Evolutionary conservation across 2,797 vertebrate species (phyloP).

Genomic region (Chaetophractus vellerosus): DNA sequence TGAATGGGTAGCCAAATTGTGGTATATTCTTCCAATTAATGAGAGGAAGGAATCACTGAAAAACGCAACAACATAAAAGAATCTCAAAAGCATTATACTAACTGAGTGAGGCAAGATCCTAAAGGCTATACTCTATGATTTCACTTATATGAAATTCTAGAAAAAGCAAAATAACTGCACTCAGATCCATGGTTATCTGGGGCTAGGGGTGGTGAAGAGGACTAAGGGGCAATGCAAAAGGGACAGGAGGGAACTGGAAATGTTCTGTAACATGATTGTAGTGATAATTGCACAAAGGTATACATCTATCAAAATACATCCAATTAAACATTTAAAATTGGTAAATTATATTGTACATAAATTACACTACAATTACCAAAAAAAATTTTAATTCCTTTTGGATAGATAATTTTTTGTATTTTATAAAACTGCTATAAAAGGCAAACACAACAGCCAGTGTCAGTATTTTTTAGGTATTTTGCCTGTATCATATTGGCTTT

Average conservation of each 20-base stretch:
- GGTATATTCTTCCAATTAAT: background rate
- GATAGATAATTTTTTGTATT: background rate
- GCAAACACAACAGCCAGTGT: background rate
- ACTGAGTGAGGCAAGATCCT: background rate
- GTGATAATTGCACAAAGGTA: background rate
- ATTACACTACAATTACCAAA: slow-evolving; percentile 4
- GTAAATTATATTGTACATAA: background rate
- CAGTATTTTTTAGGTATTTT: background rate
- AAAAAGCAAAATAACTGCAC: background rate
- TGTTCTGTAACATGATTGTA: background rate
- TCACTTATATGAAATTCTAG: background rate
- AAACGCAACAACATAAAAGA: background rate
- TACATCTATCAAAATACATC: background rate
- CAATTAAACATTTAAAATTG: background rate
- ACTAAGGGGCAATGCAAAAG: background rate
- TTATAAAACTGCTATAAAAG: slow-evolving; percentile 2
- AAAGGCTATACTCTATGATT: background rate
- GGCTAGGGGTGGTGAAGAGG: background rate
- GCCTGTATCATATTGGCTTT: background rate
- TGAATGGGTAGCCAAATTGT: background rate
- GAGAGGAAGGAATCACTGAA: background rate
- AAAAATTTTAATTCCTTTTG: background rate
- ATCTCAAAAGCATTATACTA: background rate
- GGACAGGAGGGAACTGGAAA: background rate
- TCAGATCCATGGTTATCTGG: background rate